phyloP scores from a whole-genome alignment of 2,113 vertebrate genomes.

The Origma solitaria region DNA sequence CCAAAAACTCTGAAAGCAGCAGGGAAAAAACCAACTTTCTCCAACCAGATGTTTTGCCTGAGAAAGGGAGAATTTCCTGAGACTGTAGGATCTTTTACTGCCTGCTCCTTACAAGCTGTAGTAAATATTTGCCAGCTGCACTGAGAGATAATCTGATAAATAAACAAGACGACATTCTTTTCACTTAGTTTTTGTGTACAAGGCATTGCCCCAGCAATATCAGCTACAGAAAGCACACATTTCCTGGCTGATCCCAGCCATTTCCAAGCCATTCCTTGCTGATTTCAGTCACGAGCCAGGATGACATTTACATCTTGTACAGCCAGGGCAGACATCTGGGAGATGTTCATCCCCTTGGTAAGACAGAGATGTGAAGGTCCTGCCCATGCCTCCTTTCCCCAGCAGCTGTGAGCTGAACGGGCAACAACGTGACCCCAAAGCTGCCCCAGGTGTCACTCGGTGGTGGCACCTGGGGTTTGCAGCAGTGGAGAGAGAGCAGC shows the following conservation, averaged over 20 bases:
- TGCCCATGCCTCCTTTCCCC: not conserved
- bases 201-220: not conserved
- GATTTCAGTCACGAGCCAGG: not conserved
- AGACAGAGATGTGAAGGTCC: not conserved
- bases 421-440: not conserved
- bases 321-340: not conserved
- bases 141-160: conserved; percentile 6
- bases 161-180: not conserved
- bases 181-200: not conserved
- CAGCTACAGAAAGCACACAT: not conserved
- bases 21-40: not conserved
- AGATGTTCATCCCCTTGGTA: not conserved
- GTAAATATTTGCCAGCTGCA: not conserved
- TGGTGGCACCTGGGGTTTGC: not conserved
- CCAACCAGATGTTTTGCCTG: not conserved
- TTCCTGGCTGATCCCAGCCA: not conserved
- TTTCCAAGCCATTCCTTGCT: not conserved
- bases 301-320: not conserved
- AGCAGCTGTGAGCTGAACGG: accelerated
- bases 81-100: not conserved
- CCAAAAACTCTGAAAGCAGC: not conserved
- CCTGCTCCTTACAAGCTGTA: not conserved
- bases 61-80: not conserved
- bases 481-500: not conserved
- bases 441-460: accelerated